phyloP scores from a whole-genome alignment of 2,113 vertebrate species.

The Triplophysa tibetana region DNA sequence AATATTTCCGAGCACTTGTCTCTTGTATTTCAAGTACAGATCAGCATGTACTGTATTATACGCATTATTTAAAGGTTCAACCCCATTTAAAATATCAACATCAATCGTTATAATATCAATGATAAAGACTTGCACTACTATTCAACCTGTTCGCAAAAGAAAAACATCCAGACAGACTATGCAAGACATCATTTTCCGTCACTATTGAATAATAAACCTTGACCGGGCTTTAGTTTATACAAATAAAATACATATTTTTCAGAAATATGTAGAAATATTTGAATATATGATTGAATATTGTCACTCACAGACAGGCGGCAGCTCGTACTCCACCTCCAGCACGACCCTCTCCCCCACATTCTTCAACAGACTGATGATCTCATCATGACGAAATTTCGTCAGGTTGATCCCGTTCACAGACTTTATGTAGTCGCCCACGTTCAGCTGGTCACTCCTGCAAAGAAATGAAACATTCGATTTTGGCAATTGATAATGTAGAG shows the following conservation, averaged over 20 bases:
- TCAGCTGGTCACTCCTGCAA: constrained; percentile 94
- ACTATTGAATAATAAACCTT: too few relatives aligned
- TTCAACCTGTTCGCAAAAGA: too few relatives aligned
- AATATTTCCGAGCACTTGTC: too few relatives aligned
- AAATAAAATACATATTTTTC: neutral
- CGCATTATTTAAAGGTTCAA: too few relatives aligned
- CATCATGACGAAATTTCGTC: constrained; percentile 94
- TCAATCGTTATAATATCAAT: too few relatives aligned
- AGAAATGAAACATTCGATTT: constrained; percentile 6
- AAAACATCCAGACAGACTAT: too few relatives aligned
- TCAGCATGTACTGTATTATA: too few relatives aligned
- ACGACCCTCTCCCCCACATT: constrained; percentile 95
- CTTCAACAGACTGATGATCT: constrained; percentile 97
- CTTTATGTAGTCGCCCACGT: constrained; percentile 96
- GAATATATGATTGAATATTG: neutral
- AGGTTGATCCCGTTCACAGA: constrained; percentile 98
- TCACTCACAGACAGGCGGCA: constrained; percentile 93
- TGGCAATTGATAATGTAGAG: neutral
- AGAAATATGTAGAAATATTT: neutral
- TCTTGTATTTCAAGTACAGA: too few relatives aligned
- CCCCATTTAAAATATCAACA: too few relatives aligned
- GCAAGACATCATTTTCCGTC: too few relatives aligned
- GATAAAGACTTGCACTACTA: too few relatives aligned
- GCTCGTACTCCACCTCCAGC: constrained; percentile 95
- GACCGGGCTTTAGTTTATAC: too few relatives aligned